A percentile compares a stretch with the other conserved stretches of the same genome.
Conservation (phyloP, 2,888 invertebrate species). For the Pseudococcus viburni region DNA sequence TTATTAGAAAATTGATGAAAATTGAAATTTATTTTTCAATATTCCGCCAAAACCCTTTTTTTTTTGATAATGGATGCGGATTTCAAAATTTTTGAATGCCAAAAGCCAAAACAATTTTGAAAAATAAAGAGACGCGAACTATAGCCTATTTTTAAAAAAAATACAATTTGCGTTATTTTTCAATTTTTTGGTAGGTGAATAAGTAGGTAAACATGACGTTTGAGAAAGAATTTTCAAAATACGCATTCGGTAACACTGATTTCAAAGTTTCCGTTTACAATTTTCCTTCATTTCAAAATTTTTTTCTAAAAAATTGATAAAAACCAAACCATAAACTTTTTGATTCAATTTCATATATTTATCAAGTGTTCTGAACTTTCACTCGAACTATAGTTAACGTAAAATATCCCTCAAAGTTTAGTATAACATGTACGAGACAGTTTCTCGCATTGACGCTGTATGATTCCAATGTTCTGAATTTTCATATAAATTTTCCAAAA, state of each 20-base stretch:
- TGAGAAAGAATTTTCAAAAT: background rate
- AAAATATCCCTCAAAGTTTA: background rate
- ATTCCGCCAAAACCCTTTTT: background rate
- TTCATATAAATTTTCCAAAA: background rate
- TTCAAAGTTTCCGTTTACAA: background rate
- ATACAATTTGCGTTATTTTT: background rate
- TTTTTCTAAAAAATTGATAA: background rate
- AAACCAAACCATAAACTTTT: background rate
- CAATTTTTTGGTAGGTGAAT: background rate
- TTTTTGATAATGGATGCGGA: background rate
- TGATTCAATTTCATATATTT: background rate
- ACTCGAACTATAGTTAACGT: background rate
- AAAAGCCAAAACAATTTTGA: too few relatives aligned
- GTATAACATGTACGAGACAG: background rate
- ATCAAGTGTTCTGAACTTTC: background rate
- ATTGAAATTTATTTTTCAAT: background rate
- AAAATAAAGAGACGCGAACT: too few relatives aligned
- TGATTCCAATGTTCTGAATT: background rate
- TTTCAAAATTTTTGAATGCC: background rate
- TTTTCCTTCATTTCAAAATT: background rate
- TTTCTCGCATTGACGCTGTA: background rate
- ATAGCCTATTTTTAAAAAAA: too few relatives aligned
- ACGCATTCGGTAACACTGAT: background rate
- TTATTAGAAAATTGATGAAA: too few relatives aligned
- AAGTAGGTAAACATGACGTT: background rate